Percentiles rank a stretch among this genome's conserved stretches.
Conservation (phyloP, 2,113 vertebrate genomes). For the Syngnathus typhle region DNA sequence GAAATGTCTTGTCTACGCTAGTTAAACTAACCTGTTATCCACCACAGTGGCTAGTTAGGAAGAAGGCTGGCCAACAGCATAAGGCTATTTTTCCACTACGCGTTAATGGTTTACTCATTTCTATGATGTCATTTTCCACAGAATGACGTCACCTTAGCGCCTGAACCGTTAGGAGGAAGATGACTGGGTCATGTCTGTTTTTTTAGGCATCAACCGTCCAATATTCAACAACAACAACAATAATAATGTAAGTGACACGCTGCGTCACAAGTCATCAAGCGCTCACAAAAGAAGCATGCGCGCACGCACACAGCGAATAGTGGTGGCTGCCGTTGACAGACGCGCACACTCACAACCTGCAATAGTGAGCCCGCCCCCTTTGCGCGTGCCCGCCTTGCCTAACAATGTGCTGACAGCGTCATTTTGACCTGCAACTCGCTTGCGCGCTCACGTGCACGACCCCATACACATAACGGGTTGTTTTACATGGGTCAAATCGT, state of each 20-base stretch:
- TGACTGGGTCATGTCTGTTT: not conserved
- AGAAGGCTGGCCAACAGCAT: not conserved
- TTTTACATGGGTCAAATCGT: not conserved
- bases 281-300: too few species aligned
- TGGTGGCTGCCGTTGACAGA: not conserved
- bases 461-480: not conserved
- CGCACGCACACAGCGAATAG: not conserved
- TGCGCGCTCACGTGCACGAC: not conserved
- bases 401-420: conserved; percentile 55
- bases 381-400: conserved; percentile 29
- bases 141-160: not conserved
- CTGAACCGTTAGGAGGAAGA: not conserved
- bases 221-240: not conserved
- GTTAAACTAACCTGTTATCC: not conserved
- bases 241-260: not conserved
- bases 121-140: not conserved
- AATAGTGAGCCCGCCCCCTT: not conserved
- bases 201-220: not conserved
- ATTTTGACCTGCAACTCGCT: conserved; percentile 33
- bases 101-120: not conserved
- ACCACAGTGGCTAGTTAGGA: not conserved
- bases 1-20: too few species aligned
- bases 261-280: not conserved
- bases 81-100: not conserved
- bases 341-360: conserved; percentile 4